These are phyloP conservation scores for Acleris sparsana DNA, from an alignment of 2,888 invertebrate species.

Conservation along the genomic window DNA sequence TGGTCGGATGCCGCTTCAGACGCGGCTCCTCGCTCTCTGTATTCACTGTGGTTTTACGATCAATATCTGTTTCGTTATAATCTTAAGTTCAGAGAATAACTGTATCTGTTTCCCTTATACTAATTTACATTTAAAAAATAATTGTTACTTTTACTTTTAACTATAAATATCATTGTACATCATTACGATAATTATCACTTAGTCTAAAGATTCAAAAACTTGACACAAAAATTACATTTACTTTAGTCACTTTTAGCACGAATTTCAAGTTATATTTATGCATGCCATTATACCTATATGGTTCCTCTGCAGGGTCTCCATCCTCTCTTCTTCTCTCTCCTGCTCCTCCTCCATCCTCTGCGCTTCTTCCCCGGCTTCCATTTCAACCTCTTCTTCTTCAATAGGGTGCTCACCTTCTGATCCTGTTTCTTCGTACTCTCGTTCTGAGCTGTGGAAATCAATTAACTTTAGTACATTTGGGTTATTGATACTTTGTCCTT, in stretches of 20 bases:
- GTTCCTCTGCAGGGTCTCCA: conserved; percentile 72
- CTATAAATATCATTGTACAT: neutral
- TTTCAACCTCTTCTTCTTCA: conserved; percentile 83
- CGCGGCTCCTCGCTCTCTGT: conserved; percentile 78
- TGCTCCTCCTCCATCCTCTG: conserved; percentile 72
- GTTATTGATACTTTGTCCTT: neutral
- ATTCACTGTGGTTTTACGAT: conserved; percentile 71
- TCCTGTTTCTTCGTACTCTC: conserved; percentile 87
- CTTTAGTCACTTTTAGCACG: neutral
- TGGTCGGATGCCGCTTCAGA: conserved; percentile 77
- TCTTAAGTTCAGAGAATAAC: neutral
- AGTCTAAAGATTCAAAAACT: no score
- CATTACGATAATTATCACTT: no score
- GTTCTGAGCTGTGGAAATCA: conserved; percentile 81
- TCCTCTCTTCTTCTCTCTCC: conserved; percentile 64
- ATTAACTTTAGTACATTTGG: neutral
- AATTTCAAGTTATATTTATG: neutral
- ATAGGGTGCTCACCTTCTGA: conserved; percentile 87
- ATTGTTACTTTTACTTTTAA: no score
- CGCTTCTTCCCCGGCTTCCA: conserved; percentile 67
- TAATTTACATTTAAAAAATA: neutral
- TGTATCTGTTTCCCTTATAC: neutral
- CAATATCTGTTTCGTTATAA: conserved; percentile 51
- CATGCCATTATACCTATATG: conserved; percentile 68
- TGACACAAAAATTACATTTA: no score